These are phyloP conservation scores for Apostichopus japonicus DNA, from an alignment of 35 echinoderm and acorn worm genomes.

Conservation along the genomic window DNA sequence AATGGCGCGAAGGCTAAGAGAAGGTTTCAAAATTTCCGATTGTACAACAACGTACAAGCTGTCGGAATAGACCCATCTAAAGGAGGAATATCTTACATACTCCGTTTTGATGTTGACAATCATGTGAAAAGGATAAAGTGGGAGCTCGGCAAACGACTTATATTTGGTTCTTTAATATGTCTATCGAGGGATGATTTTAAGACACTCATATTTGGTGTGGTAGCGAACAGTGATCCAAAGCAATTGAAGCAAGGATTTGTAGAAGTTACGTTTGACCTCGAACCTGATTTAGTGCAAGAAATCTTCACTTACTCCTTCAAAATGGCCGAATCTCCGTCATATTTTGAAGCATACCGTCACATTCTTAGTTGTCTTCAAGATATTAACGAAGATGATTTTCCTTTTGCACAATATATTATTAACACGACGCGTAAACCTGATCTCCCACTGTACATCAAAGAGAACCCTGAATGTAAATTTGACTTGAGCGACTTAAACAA, in stretches of 20 bases:
- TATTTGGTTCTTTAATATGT: conserved; percentile 84
- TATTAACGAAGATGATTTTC: conserved; percentile 51
- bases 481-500: conserved; percentile 20
- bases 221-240: conserved; percentile 67
- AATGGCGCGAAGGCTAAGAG: background rate
- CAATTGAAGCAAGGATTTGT: conserved; percentile 49
- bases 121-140: conserved; percentile 56
- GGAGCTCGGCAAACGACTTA: conserved; percentile 73
- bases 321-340: conserved; percentile 85
- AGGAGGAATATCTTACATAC: background rate
- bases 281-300: background rate
- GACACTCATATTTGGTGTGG: conserved; percentile 74
- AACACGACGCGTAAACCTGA: conserved; percentile 7
- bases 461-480: background rate
- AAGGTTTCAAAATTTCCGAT: conserved; percentile 38
- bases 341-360: conserved; percentile 88
- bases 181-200: conserved; percentile 85
- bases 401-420: conserved; percentile 69
- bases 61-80: background rate
- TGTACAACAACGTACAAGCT: conserved; percentile 27
- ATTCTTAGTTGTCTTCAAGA: conserved; percentile 74
- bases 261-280: conserved; percentile 51
- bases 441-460: conserved; percentile 55
- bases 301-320: conserved; percentile 16
- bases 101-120: conserved; percentile 7